Conservation (phyloP, 2,113 vertebrate genomes). For the Myocastor coypus region DNA sequence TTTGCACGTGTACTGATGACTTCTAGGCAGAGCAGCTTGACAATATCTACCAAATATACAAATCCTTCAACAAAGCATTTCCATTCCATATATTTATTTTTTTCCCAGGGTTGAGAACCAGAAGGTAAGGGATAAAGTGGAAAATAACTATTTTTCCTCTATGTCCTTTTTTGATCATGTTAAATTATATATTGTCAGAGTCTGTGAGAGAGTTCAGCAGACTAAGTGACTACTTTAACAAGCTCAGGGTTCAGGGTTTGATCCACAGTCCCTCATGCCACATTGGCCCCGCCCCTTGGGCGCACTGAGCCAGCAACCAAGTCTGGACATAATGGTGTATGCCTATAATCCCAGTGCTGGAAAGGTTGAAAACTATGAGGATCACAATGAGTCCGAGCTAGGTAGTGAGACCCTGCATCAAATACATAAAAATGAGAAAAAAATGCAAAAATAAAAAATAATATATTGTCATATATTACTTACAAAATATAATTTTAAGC, state of each 20-base stretch:
- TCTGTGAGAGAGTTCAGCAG: too few species aligned
- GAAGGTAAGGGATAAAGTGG: neutral
- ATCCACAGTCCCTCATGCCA: too few species aligned
- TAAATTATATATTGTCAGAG: neutral
- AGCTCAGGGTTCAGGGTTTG: too few species aligned
- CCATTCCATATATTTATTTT: neutral
- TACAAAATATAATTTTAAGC: slow-evolving; percentile 28
- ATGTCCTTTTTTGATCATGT: neutral
- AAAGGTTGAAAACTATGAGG: too few species aligned
- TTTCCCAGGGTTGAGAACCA: neutral
- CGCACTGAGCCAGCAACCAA: too few species aligned
- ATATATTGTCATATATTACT: neutral
- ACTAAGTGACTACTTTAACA: too few species aligned
- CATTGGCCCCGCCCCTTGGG: too few species aligned
- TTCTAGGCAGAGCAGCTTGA: neutral
- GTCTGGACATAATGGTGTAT: too few species aligned
- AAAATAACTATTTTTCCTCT: neutral
- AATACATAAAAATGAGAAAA: too few species aligned
- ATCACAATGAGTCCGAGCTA: too few species aligned
- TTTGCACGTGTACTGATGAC: neutral
- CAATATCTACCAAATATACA: neutral
- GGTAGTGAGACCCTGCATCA: too few species aligned
- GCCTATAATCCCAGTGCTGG: too few species aligned
- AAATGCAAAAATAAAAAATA: neutral
- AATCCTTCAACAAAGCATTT: neutral